A percentile compares a stretch with the other conserved stretches of the same genome.
phyloP scores from a whole-genome alignment of 2,113 vertebrate species.

The Brevimyrus niger region DNA sequence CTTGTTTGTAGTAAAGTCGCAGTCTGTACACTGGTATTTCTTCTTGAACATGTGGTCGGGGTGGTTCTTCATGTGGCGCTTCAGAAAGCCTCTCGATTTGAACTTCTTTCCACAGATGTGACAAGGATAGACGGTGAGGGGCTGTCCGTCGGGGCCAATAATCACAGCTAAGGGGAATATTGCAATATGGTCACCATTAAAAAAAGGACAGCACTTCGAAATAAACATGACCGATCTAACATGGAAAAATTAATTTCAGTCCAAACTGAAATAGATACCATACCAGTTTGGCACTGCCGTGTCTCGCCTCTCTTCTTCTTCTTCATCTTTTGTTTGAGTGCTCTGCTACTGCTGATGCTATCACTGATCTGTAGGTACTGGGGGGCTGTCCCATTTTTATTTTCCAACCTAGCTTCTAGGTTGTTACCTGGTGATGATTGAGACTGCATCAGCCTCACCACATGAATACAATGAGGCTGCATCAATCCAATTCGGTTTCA shows the following conservation, averaged over 20 bases:
- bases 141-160: slow-evolving; percentile 95
- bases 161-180: slow-evolving; percentile 77
- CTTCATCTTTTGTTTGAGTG: slow-evolving; percentile 85
- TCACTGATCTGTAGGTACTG: slow-evolving; percentile 93
- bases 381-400: slow-evolving; percentile 78
- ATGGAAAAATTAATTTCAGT: not conserved
- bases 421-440: slow-evolving; percentile 70
- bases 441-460: slow-evolving; percentile 14
- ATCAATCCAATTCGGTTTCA: not conserved
- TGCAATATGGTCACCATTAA: not conserved
- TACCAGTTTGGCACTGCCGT: slow-evolving; percentile 95
- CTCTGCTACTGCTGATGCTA: slow-evolving; percentile 74
- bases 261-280: not conserved
- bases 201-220: not conserved
- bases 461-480: not conserved
- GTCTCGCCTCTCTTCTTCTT: slow-evolving; percentile 90
- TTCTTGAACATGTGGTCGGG: slow-evolving; percentile 96
- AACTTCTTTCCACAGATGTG: slow-evolving; percentile 99
- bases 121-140: slow-evolving; percentile 96
- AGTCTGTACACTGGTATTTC: slow-evolving; percentile 98
- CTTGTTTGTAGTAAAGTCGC: slow-evolving; percentile 98
- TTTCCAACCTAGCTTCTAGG: slow-evolving; percentile 77
- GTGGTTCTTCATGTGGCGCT: slow-evolving; percentile 99
- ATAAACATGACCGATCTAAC: not conserved
- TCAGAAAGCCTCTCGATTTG: slow-evolving; percentile 94